These are phyloP conservation scores for Scytalopus superciliaris DNA, from an alignment of 2,113 vertebrate genomes.

Conservation along the genomic window DNA sequence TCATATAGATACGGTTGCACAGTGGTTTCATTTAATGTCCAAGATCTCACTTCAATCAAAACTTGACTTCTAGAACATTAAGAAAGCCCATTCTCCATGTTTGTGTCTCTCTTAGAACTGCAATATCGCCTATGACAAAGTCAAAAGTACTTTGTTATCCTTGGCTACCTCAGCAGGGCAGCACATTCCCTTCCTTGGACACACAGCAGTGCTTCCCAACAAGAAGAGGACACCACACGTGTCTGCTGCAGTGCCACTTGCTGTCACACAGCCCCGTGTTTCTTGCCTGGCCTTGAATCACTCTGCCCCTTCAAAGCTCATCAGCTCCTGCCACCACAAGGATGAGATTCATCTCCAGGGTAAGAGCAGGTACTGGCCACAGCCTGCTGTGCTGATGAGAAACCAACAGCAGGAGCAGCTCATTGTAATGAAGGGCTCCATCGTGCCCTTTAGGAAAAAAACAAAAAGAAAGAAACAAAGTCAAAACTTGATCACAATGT, in stretches of 20 bases:
- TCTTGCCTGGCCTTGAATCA: neutral
- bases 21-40: neutral
- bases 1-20: neutral
- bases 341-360: neutral
- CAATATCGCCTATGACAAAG: neutral
- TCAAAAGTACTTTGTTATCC: neutral
- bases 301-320: neutral
- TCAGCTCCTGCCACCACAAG: neutral
- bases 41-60: neutral
- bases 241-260: neutral
- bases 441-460: neutral
- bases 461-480: neutral
- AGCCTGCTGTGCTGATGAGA: neutral
- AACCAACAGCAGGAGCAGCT: neutral
- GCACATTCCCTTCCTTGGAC: neutral
- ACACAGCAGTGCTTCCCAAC: neutral
- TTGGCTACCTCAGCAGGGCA: neutral
- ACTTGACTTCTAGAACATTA: neutral
- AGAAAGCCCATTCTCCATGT: neutral
- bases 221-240: neutral
- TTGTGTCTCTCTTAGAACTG: neutral
- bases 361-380: neutral
- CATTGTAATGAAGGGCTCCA: neutral
- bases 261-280: neutral
- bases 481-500: neutral